Base-by-base conservation (phyloP, 2,888 invertebrate species). In the Oscheius sp. region DNA sequence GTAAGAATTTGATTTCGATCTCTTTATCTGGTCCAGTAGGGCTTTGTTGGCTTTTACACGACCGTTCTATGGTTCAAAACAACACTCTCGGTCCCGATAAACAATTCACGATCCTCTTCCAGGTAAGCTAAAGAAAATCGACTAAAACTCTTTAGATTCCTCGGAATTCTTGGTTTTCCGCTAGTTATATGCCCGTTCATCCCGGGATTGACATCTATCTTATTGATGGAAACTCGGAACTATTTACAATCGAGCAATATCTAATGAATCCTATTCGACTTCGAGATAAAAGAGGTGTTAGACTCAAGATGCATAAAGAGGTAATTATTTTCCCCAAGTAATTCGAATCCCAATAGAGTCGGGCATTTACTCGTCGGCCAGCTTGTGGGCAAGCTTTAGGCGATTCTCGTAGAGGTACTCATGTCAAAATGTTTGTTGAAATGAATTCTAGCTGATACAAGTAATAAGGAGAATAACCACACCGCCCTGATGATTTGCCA, bases 111-210 rank as follows among this genome's bases (percentile, higher is more conserved):
- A 74, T 77, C 39, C 72, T 73, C 39, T 75, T 77, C 53, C 77
- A 77, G 67, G 77, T 77, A 17, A 6, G 33, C 23, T 8, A 52
- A 23, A 8, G 2, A 25, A 23, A 8, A 29, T 53, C 27, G 42
- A 23, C 64, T 3, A 25, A 52, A 29, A 25, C 29, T 25, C 31
- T 45, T 45, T 66, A 79, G 79, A 75, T 79, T 64, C 67, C 77
- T 12, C 72, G 75, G 20, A 80, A 79, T 65, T 80, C 80, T 0
- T 77, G 80, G 79, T 79, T 74, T 52, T n/a, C n/a, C n/a, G 75
- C 79, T 23, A 52, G 71, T 5, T 75, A 68, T 42, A 61, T 74
- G 29, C 66, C 70, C 2, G 67, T 61, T 1, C 79, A 79, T 73
- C 80, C 80, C 0, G 80, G 80, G 15, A 65, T 80, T 17, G 78